These are phyloP conservation scores for Carterocephalus palaemon DNA, from an alignment of 2,888 invertebrate genomes.

Conservation along the genomic window DNA sequence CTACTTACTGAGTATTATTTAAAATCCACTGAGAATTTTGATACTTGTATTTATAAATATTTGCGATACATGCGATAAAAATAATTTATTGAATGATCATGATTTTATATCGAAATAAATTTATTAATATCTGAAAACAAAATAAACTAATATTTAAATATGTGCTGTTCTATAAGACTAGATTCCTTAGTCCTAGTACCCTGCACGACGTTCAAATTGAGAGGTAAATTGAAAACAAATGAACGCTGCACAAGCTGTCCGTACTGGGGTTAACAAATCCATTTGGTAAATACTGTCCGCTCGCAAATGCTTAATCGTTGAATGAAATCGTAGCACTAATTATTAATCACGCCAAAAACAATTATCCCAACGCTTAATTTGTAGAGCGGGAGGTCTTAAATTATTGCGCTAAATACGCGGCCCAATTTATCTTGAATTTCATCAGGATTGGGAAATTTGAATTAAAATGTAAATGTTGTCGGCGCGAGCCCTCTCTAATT, in stretches of 20 bases:
- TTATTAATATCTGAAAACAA: too few relatives aligned
- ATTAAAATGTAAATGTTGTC: constrained; percentile 77
- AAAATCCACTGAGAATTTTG: too few relatives aligned
- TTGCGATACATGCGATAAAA: too few relatives aligned
- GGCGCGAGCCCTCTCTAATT: constrained; percentile 66
- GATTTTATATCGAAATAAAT: too few relatives aligned
- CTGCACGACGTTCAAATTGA: too few relatives aligned
- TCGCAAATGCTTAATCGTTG: constrained; percentile 29
- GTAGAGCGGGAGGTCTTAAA: constrained; percentile 63
- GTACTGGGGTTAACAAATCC: constrained; percentile 6
- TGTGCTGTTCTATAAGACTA: too few relatives aligned
- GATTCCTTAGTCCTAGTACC: too few relatives aligned
- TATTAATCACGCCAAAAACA: constrained; percentile 64
- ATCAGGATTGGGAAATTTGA: constrained; percentile 73
- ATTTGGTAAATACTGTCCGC: constrained; percentile 6
- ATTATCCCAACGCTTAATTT: constrained; percentile 64
- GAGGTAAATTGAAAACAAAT: neutral
- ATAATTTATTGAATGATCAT: too few relatives aligned
- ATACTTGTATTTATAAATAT: too few relatives aligned
- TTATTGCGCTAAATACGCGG: constrained; percentile 71
- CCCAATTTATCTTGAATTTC: constrained; percentile 74
- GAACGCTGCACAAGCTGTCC: too few relatives aligned
- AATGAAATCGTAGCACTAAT: constrained; percentile 60
- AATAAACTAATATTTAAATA: too few relatives aligned
- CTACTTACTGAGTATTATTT: too few relatives aligned